These are phyloP conservation scores for Rhabdomys dilectus DNA, from an alignment of 2,113 vertebrate genomes.

Conservation along the genomic window DNA sequence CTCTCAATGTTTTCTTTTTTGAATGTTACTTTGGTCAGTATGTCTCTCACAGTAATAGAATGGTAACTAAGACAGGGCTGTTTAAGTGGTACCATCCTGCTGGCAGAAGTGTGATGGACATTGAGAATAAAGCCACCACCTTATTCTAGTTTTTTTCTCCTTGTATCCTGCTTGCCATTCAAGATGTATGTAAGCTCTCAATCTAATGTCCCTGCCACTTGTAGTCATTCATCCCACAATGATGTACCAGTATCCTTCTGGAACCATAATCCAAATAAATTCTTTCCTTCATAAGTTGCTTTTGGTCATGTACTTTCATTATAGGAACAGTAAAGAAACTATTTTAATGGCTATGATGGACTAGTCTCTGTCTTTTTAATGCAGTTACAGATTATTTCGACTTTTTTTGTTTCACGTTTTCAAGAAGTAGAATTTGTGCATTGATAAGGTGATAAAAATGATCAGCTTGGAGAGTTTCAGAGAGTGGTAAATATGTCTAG, in stretches of 20 bases:
- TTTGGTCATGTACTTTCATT: neutral
- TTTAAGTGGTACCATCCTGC: neutral
- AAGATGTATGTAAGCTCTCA: neutral
- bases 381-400: neutral
- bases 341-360: neutral
- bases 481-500: neutral
- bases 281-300: neutral
- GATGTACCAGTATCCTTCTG: neutral
- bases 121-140: neutral
- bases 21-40: neutral
- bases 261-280: neutral
- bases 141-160: neutral
- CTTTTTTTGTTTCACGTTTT: neutral
- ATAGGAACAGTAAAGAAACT: neutral
- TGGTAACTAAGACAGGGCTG: neutral
- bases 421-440: neutral
- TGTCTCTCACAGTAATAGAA: neutral
- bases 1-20: neutral
- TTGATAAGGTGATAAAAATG: neutral
- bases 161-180: neutral
- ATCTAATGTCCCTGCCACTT: neutral
- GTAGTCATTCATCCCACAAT: neutral
- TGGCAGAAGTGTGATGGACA: neutral
- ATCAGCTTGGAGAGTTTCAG: neutral
- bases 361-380: neutral